Conservation (phyloP, 2,797 vertebrate genomes). For the Pseudomugil tenellus region DNA sequence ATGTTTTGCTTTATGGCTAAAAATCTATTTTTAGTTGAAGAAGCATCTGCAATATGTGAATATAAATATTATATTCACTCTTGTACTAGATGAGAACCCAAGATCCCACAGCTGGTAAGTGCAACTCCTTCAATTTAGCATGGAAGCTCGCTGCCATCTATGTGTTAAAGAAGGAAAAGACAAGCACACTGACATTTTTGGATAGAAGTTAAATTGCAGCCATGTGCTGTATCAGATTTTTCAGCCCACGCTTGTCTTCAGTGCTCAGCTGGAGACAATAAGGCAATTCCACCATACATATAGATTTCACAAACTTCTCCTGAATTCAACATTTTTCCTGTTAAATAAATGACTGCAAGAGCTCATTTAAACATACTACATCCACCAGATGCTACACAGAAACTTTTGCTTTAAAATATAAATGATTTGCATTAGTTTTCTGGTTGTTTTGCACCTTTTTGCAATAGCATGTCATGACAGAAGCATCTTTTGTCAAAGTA, state of each 20-base stretch:
- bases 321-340: background rate
- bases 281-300: background rate
- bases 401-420: background rate
- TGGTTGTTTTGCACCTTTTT: background rate
- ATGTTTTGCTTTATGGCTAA: no score
- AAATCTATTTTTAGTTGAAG: background rate
- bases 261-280: background rate
- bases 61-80: background rate
- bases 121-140: background rate
- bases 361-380: background rate
- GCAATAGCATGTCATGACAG: background rate
- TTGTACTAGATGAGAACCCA: background rate
- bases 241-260: background rate
- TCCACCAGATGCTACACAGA: background rate
- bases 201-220: background rate
- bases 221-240: background rate
- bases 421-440: slow-evolving; percentile 4
- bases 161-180: slow-evolving; percentile 4
- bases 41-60: background rate
- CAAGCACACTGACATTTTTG: background rate
- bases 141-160: slow-evolving; percentile 12
- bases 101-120: background rate
- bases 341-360: background rate
- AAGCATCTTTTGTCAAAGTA: background rate
- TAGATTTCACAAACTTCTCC: background rate